Evolutionary conservation across 64 coral and sea anemone genomes (phyloP).

Genomic region (Orbicella faveolata): DNA sequence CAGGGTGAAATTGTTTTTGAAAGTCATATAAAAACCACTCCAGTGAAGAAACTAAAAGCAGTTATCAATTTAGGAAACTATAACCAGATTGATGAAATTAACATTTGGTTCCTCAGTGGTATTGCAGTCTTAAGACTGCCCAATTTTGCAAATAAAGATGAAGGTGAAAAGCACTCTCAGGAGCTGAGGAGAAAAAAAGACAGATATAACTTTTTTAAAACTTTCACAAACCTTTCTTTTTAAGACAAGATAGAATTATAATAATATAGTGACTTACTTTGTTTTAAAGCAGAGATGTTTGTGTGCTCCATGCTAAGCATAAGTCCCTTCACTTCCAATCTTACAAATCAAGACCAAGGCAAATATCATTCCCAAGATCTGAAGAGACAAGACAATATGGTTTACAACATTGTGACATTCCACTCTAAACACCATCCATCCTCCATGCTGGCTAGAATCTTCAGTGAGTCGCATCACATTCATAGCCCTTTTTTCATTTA

Average conservation of each 20-base stretch:
- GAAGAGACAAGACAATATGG: background rate
- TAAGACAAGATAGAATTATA: background rate
- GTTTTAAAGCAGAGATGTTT: background rate
- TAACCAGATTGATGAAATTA: no score
- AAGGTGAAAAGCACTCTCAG: no score
- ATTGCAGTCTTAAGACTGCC: no score
- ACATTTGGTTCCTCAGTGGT: no score
- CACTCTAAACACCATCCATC: background rate
- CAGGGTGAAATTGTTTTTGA: no score
- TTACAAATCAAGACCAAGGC: conserved; percentile 55
- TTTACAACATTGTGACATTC: background rate
- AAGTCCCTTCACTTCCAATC: conserved; percentile 22
- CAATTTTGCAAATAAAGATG: no score
- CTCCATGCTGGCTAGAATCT: background rate
- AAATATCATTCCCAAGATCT: conserved; percentile 69
- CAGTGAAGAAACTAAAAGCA: no score
- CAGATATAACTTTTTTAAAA: no score
- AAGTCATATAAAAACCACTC: no score
- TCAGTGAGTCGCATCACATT: background rate
- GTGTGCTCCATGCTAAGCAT: background rate
- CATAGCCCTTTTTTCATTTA: no score
- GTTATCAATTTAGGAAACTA: no score
- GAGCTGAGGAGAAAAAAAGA: no score
- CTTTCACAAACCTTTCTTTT: background rate
- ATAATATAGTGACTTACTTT: background rate